Evolutionary conservation across 2,113 vertebrate species (phyloP).

Genomic region (Dolichallabes microphthalmus): DNA sequence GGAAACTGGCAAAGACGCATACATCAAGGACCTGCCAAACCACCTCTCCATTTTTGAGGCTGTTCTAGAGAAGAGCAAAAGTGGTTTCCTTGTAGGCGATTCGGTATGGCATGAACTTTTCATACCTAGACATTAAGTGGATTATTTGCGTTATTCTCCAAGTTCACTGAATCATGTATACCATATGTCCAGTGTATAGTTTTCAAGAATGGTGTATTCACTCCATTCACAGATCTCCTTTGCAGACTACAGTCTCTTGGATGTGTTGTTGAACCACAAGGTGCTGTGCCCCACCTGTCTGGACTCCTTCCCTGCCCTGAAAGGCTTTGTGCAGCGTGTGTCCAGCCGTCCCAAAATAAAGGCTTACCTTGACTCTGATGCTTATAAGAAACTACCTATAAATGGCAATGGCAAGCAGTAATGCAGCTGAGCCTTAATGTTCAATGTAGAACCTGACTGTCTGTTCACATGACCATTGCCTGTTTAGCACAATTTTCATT

Average conservation of each 20-base stretch:
- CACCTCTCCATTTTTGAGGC: conserved; percentile 71
- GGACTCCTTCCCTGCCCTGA: conserved; percentile 68
- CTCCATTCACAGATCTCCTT: conserved; percentile 68
- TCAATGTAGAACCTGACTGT: not conserved
- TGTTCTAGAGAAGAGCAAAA: conserved; percentile 66
- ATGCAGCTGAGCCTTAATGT: conserved; percentile 6
- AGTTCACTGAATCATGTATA: not conserved
- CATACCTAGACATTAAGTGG: not conserved
- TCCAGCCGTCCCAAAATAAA: conserved; percentile 68
- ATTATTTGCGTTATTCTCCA: not conserved
- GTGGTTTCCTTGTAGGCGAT: conserved; percentile 70
- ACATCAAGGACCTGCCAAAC: conserved; percentile 66
- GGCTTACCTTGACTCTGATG: conserved; percentile 66
- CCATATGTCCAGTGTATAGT: no score
- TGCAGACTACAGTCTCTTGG: conserved; percentile 75
- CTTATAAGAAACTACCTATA: conserved; percentile 67
- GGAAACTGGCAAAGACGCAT: conserved; percentile 61
- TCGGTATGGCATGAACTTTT: conserved; percentile 63
- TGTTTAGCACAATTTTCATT: not conserved
- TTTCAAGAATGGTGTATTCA: not conserved
- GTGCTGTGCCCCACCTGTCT: conserved; percentile 67
- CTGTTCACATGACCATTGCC: not conserved
- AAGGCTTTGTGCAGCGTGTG: conserved; percentile 63
- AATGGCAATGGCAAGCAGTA: conserved; percentile 77
- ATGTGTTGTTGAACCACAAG: conserved; percentile 67